Evolutionary conservation across 2,888 invertebrate genomes (phyloP).

Genomic region (Dyspetes luteomarginatus): DNA sequence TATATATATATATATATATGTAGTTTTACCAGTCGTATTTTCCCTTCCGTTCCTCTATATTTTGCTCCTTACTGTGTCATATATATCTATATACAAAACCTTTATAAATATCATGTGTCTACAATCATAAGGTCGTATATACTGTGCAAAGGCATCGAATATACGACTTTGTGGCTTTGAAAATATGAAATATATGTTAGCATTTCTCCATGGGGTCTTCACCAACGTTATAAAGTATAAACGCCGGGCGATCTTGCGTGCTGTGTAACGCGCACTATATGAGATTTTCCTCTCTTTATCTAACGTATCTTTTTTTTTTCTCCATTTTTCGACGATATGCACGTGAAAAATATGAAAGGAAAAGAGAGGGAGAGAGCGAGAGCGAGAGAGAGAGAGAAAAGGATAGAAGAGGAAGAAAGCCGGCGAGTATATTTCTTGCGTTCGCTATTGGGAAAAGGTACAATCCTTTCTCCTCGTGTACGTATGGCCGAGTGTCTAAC

Average conservation of each 20-base stretch:
- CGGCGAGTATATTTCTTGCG: conserved; percentile 52
- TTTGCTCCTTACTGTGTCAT: neutral
- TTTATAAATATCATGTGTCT: neutral
- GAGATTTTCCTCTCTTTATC: conserved; percentile 1
- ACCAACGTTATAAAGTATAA: conserved; percentile 22
- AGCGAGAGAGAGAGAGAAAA: conserved; percentile 3
- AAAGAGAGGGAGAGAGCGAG: neutral
- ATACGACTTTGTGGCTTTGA: too few relatives aligned
- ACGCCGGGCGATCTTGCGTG: neutral
- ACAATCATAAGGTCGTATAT: neutral
- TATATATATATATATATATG: neutral
- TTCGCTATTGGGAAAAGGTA: conserved; percentile 56
- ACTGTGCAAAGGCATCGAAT: too few relatives aligned
- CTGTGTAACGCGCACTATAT: neutral
- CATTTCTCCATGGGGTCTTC: conserved; percentile 10
- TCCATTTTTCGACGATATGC: neutral
- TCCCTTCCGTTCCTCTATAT: conserved; percentile 23
- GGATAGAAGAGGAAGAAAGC: neutral
- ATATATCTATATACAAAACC: neutral
- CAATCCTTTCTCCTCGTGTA: conserved; percentile 59
- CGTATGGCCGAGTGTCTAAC: conserved; percentile 58
- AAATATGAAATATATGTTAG: too few relatives aligned
- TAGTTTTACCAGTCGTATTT: conserved; percentile 40
- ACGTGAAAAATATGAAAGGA: conserved; percentile 3
- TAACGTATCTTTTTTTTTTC: neutral